Conservation (phyloP, 2,888 invertebrate genomes). For the Oegoconia quadripuncta region DNA sequence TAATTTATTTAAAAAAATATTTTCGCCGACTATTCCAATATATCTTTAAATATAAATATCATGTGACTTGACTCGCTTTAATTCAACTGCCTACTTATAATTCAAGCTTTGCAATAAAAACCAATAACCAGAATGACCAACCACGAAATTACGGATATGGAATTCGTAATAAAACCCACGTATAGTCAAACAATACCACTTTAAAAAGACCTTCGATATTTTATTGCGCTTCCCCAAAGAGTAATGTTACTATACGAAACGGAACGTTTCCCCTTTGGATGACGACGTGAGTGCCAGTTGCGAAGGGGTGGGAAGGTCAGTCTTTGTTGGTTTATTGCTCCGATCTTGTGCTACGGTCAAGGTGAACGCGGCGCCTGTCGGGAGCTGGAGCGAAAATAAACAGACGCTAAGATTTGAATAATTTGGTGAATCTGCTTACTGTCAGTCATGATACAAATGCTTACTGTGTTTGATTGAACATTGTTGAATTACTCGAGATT, state of each 20-base stretch:
- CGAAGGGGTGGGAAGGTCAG: constrained; percentile 40
- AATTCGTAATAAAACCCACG: constrained; percentile 10
- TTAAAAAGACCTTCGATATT: constrained; percentile 9
- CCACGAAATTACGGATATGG: constrained; percentile 9
- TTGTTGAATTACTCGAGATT: too few species aligned
- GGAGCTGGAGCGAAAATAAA: constrained; percentile 54
- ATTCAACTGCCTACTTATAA: constrained; percentile 1
- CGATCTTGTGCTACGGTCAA: constrained; percentile 54
- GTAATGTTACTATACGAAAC: too few species aligned
- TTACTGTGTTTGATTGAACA: constrained; percentile 28
- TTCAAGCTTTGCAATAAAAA: constrained; percentile 8
- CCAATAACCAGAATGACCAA: constrained; percentile 8
- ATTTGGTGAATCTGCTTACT: constrained; percentile 39
- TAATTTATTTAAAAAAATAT: too few species aligned
- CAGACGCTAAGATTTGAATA: constrained; percentile 40
- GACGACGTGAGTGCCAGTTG: not conserved
- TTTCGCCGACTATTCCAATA: too few species aligned
- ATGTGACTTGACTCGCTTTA: too few species aligned
- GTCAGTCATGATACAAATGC: constrained; percentile 28
- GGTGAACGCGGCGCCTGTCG: constrained; percentile 54
- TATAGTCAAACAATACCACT: constrained; percentile 6
- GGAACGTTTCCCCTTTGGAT: constrained; percentile 2
- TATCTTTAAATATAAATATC: too few species aligned
- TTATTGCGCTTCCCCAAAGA: constrained; percentile 2
- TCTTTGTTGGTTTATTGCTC: constrained; percentile 49